These are phyloP conservation scores for Endotricha flammealis DNA, from an alignment of 2,888 invertebrate genomes.

Conservation along the genomic window DNA sequence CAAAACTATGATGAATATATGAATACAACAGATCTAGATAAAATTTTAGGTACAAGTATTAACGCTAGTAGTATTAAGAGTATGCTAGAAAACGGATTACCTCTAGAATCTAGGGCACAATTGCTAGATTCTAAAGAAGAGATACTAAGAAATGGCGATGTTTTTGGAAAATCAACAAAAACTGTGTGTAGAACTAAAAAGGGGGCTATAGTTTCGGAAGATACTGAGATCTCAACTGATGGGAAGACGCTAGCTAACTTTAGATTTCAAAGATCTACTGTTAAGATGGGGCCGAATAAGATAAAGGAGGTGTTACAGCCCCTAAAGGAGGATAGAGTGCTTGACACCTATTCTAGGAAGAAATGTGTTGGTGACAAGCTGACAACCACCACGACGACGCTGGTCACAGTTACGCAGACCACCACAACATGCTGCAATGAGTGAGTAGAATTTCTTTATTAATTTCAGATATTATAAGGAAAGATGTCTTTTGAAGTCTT, in stretches of 20 bases:
- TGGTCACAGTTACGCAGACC: constrained; percentile 68
- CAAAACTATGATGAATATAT: constrained; percentile 60
- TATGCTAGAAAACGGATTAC: constrained; percentile 66
- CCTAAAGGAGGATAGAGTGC: constrained; percentile 53
- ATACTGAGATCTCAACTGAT: constrained; percentile 64
- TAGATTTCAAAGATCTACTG: constrained; percentile 62
- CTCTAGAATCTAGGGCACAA: constrained; percentile 40
- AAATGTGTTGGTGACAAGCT: constrained; percentile 63
- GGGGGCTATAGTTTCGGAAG: constrained; percentile 66
- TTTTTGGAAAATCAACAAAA: constrained; percentile 60
- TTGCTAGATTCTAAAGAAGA: constrained; percentile 61
- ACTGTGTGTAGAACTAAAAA: constrained; percentile 60
- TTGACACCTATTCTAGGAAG: constrained; percentile 51
- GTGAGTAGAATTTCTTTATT: constrained; percentile 61
- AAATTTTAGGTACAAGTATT: constrained; percentile 48
- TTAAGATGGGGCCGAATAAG: constrained; percentile 60
- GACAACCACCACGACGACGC: constrained; percentile 63
- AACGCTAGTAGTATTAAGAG: constrained; percentile 59
- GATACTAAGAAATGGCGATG: constrained; percentile 55
- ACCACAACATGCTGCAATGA: constrained; percentile 70
- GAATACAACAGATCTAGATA: constrained; percentile 57
- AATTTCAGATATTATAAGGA: too few relatives aligned
- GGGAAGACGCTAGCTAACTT: constrained; percentile 60
- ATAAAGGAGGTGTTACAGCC: constrained; percentile 59
- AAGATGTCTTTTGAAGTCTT: too few relatives aligned